These are phyloP conservation scores for Bostrychus sinensis DNA, from an alignment of 2,113 vertebrate genomes.

Conservation along the genomic window DNA sequence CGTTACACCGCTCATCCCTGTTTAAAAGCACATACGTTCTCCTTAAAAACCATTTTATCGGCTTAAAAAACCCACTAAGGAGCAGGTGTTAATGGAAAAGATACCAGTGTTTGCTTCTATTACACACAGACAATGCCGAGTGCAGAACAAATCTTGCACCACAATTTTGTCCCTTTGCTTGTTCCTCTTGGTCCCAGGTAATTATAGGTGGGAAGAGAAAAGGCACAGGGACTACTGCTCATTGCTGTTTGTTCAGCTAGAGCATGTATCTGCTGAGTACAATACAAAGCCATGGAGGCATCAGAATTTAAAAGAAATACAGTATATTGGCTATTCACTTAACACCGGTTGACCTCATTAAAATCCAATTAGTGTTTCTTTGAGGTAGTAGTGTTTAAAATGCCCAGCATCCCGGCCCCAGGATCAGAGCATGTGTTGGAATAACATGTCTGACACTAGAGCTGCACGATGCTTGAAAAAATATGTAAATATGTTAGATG, in stretches of 20 bases:
- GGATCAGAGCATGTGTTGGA: slow-evolving; percentile 59
- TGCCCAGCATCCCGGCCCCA: slow-evolving; percentile 20
- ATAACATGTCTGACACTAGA: slow-evolving; percentile 35
- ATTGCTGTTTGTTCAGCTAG: slow-evolving; percentile 28
- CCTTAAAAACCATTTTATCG: slow-evolving; percentile 11
- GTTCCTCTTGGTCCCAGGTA: slow-evolving; percentile 45
- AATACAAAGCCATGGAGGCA: slow-evolving; percentile 19
- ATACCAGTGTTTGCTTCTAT: slow-evolving; percentile 37
- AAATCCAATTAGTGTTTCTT: slow-evolving; percentile 71
- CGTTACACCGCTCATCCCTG: slow-evolving; percentile 18
- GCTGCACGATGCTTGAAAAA: not conserved
- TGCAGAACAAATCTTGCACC: slow-evolving; percentile 26
- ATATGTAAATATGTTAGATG: no score
- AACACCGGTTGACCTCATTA: slow-evolving; percentile 65
- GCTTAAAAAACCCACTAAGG: slow-evolving; percentile 22
- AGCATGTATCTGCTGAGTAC: slow-evolving; percentile 34
- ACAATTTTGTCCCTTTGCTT: slow-evolving; percentile 25
- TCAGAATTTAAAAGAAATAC: slow-evolving; percentile 49
- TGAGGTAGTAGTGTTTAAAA: slow-evolving; percentile 28
- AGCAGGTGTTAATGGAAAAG: slow-evolving; percentile 46
- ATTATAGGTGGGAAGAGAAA: slow-evolving; percentile 50
- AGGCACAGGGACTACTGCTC: slow-evolving; percentile 24
- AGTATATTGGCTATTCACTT: slow-evolving; percentile 38
- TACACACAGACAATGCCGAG: slow-evolving; percentile 44
- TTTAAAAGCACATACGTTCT: slow-evolving; percentile 20